Percentiles rank a stretch among this genome's conserved stretches.
phyloP scores from a whole-genome alignment of 1,140 invertebrate species.

The Drosophila murphyi region DNA sequence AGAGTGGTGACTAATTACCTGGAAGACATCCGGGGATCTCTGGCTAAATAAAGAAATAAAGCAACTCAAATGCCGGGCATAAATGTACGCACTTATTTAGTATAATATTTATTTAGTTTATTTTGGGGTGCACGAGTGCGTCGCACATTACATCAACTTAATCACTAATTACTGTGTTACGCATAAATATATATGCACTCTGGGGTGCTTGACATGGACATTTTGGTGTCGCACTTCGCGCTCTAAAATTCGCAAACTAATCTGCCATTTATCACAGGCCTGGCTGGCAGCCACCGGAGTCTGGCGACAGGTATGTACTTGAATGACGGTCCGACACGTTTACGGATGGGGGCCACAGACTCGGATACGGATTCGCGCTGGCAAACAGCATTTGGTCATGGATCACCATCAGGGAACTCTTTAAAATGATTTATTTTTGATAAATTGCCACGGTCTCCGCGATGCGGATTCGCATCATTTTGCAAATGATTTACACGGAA shows the following conservation, averaged over 20 bases:
- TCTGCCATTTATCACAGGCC: slow-evolving; percentile 73
- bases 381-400: slow-evolving; percentile 52
- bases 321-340: slow-evolving; percentile 19
- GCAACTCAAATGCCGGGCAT: slow-evolving; percentile 11
- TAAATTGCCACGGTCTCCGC: slow-evolving; percentile 74
- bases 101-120: slow-evolving; percentile 4
- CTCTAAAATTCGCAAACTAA: slow-evolving; percentile 76
- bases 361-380: slow-evolving; percentile 36
- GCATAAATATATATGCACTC: slow-evolving; percentile 33
- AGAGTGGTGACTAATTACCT: slow-evolving; percentile 24
- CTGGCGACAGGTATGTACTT: slow-evolving; percentile 68
- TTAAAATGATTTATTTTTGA: slow-evolving; percentile 84
- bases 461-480: slow-evolving; percentile 60
- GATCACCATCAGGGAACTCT: slow-evolving; percentile 49
- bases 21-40: slow-evolving; percentile 15
- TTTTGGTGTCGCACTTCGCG: slow-evolving; percentile 59
- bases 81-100: slow-evolving; percentile 20
- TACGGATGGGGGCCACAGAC: slow-evolving; percentile 10
- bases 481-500: slow-evolving; percentile 82
- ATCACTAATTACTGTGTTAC: slow-evolving; percentile 76
- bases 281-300: slow-evolving; percentile 13
- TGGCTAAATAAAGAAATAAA: slow-evolving; percentile 18
- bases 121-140: slow-evolving; percentile 14
- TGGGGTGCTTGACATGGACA: slow-evolving; percentile 50
- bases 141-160: slow-evolving; percentile 66